phyloP scores from a whole-genome alignment of 2,113 vertebrate genomes.

The Cinclus mexicanus region DNA sequence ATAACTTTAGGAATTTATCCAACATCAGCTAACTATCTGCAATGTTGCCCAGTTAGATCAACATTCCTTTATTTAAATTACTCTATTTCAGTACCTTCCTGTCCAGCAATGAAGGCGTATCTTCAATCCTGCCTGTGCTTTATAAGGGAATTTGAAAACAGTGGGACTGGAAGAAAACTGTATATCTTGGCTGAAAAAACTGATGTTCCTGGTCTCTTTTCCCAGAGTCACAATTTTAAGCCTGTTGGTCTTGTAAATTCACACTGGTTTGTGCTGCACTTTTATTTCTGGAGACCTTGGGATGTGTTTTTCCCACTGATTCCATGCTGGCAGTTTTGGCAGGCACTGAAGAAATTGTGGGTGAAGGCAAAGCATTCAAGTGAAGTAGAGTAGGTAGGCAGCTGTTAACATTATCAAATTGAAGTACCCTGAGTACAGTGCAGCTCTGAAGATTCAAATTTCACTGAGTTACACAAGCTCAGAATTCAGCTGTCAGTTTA shows the following conservation, averaged over 20 bases:
- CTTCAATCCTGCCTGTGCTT: background rate
- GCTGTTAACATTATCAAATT: background rate
- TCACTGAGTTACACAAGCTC: background rate
- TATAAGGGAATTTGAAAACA: conserved; percentile 13
- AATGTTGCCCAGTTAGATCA: background rate
- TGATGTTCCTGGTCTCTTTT: background rate
- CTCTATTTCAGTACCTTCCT: background rate
- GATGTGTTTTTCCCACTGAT: background rate
- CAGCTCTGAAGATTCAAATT: background rate
- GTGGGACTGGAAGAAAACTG: conserved; percentile 1
- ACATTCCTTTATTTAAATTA: background rate
- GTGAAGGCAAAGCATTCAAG: background rate
- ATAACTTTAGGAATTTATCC: conserved; percentile 32
- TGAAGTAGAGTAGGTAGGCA: background rate
- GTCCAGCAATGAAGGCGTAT: background rate
- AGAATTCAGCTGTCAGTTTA: background rate
- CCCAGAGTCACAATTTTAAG: background rate
- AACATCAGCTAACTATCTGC: conserved; percentile 8
- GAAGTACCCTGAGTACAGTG: background rate
- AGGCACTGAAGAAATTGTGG: background rate
- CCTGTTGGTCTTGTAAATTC: conserved; percentile 31
- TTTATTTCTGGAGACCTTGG: background rate
- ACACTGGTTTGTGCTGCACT: background rate
- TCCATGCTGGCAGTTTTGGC: background rate
- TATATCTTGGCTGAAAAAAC: conserved; percentile 31